Conservation (phyloP, 2,113 vertebrate species). For the Paramormyrops kingsleyae region DNA sequence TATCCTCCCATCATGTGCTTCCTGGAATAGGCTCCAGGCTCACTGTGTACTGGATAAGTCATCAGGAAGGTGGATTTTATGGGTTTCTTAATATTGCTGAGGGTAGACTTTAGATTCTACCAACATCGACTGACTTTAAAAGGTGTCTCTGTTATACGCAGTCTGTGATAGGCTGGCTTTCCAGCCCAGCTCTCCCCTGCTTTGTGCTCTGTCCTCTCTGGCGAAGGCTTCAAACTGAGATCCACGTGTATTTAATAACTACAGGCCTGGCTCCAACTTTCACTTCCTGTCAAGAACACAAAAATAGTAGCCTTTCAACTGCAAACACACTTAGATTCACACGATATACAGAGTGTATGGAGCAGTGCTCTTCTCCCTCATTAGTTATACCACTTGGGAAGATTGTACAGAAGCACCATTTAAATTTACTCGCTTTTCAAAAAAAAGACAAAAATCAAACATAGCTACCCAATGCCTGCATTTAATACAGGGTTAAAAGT, state of each 20-base stretch:
- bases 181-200: not conserved
- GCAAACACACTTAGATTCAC: not conserved
- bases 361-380: not conserved
- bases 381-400: not conserved
- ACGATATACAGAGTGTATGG: not conserved
- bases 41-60: not conserved
- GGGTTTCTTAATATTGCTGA: not conserved
- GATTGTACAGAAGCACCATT: not conserved
- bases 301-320: not conserved
- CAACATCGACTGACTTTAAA: not conserved
- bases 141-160: not conserved
- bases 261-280: not conserved
- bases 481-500: not conserved
- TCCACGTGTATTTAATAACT: not conserved
- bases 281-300: not conserved
- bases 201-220: not conserved
- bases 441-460: not conserved
- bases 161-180: not conserved
- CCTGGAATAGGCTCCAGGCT: not conserved
- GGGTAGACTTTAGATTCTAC: not conserved
- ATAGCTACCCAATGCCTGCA: not conserved
- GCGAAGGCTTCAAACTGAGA: not conserved
- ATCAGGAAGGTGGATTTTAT: not conserved
- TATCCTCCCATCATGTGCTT: not conserved
- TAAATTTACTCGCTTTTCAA: not conserved